These are phyloP conservation scores for Orthosia incerta DNA, from an alignment of 2,888 invertebrate species.

Conservation along the genomic window DNA sequence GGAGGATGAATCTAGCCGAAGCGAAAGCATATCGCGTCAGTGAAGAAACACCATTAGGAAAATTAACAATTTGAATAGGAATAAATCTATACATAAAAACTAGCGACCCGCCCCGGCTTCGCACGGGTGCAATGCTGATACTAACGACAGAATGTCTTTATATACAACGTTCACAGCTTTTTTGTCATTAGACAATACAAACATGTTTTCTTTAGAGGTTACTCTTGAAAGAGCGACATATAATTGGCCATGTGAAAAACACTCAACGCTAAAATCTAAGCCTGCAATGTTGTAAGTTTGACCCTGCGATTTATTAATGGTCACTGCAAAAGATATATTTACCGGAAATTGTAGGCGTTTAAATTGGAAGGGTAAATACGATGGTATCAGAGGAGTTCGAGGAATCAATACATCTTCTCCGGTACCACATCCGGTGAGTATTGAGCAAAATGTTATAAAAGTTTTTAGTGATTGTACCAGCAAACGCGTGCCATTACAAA, in stretches of 20 bases:
- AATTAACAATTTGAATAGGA: too few species aligned
- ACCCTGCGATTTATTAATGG: neutral
- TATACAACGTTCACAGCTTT: neutral
- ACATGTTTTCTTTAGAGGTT: too few species aligned
- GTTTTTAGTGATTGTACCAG: too few species aligned
- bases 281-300: neutral
- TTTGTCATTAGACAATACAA: neutral
- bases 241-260: conserved; percentile 1
- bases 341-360: neutral
- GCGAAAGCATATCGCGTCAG: too few species aligned
- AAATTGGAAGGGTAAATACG: conserved; percentile 3
- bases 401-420: neutral
- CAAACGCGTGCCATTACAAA: too few species aligned
- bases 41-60: neutral
- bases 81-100: too few species aligned
- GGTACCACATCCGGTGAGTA: too few species aligned
- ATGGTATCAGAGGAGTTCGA: conserved; percentile 8
- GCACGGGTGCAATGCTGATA: too few species aligned
- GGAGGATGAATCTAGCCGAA: too few species aligned
- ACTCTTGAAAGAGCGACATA: neutral
- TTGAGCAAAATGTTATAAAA: too few species aligned
- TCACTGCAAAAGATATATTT: conserved; percentile 6
- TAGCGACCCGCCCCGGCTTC: too few species aligned
- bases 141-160: too few species aligned
- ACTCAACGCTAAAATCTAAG: neutral